Base-by-base conservation (phyloP, 1,140 invertebrate genomes). In the Diploscapter pachys region DNA sequence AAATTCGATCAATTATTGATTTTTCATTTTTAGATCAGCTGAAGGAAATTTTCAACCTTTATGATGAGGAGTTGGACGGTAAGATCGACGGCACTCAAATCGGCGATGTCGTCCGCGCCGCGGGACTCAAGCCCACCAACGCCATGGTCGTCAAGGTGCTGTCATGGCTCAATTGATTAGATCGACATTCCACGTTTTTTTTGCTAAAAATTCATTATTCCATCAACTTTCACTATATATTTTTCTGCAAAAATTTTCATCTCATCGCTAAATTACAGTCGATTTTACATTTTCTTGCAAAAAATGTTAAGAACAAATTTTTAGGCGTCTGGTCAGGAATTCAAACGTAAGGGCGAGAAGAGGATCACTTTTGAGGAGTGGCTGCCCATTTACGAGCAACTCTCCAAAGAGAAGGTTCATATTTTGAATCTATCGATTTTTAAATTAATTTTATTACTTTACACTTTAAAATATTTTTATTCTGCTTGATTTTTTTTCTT, bases 361-460 rank as follows among this genome's bases (percentile, higher is more conserved):
- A 89, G 90, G 82, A 82, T 93, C 84, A 91, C 91, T 83, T 85
- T 98, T 79, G 96, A 98, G 84, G 96, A 99, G 90, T 98, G 99
- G 90, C 90, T 98, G 81, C 96, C 96, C 82, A 96, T 99, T 88
- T 99, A 92, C 91, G 91, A 92, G 87, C 93, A 95, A 87, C 91
- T 93, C 80, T 93, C 94, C 88, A 95, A 96, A 88, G 93, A 96
- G 88, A 98, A 85, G 77, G 82, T 83, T 61, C 54, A 31, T 31
- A 31, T 31, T 31, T 31, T 31, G 31, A 31, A 31, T 31, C 31
- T 31, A 31, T 31, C 31, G 31, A 31, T 31, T 31, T 31, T 31
- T 31, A 31, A 31, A 31, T 31, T 31, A 31, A 31, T 31, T 31
- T 31, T 31, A 31, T 31, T 31, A 1, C 31, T 31, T 31, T 31